Evolutionary conservation across 2,797 vertebrate species (phyloP), one percentile per base, ranked within the genome.

Genomic region (Iguana delicatissima): DNA sequence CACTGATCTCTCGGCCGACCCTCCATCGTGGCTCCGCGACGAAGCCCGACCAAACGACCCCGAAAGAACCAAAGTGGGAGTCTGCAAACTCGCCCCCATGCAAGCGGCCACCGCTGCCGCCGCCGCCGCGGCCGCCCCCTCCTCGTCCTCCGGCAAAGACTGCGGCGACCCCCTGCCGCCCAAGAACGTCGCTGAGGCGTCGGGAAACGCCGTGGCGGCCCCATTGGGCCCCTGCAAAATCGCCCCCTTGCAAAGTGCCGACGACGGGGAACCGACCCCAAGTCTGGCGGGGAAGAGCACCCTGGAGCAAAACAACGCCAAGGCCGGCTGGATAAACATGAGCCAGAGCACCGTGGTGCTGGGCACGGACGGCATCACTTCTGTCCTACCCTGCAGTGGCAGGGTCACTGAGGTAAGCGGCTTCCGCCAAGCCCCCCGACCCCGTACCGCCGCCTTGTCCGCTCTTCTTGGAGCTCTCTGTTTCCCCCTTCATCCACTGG

Each of bases 291-390:
- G 98, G 29, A 98, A 97, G 96, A 97, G 97, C 96, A 96, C 97
- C 0, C 92, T 97, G 90, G 98, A 99, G 96, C 98, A 97, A 94
- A 99, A 99, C 97, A 98, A 97, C 92, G 95, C 98, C 95, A 96
- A 97, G 73, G 96, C 97, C 84, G 97, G 98, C 96, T 99, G 99
- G 98, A 97, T 97, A 91, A 96, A 98, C 86, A 97, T 99, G 98
- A 98, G 98, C 97, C 98, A 98, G 96, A 99, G 99, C 92, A 99
- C 99, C 80, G 99, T 99, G 96, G 98, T 99, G 42, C 96, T 99
- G 97, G 98, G 98, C 90, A 97, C 98, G 84, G 99, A 99, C 95
- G 99, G 99, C 86, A 99, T 98, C 98, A 98, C 98, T 81, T 98
- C 98, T 42, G 99, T 99, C 81, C 98, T 98, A 89, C 97, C 99